These are phyloP conservation scores for Quadroppia sp. DNA, from an alignment of 2,888 invertebrate genomes.

Conservation along the genomic window DNA sequence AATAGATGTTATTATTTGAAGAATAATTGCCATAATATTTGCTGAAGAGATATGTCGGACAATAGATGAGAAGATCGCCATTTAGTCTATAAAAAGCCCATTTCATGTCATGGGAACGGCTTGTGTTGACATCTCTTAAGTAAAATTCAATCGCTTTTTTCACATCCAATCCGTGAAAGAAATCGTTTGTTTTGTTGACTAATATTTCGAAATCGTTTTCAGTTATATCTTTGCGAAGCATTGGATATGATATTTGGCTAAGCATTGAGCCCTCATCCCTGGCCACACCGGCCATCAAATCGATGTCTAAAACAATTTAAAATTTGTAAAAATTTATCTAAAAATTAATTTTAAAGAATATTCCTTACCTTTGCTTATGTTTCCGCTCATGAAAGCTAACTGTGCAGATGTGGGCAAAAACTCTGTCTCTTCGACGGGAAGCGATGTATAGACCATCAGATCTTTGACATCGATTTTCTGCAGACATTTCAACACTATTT, in stretches of 20 bases:
- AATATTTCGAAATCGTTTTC: background rate
- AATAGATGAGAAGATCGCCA: background rate
- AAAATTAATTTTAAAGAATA: background rate
- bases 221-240: background rate
- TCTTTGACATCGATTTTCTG: background rate
- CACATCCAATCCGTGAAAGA: background rate
- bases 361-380: background rate
- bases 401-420: background rate
- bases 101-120: background rate
- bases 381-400: background rate
- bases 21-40: background rate
- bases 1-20: too few relatives aligned
- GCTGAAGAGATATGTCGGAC: slow-evolving; percentile 35
- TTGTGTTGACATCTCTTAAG: background rate
- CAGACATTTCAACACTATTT: background rate
- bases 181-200: background rate
- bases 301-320: background rate
- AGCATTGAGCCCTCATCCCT: background rate
- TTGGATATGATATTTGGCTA: background rate
- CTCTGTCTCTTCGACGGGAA: background rate
- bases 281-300: background rate
- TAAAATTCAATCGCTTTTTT: background rate
- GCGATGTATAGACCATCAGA: background rate
- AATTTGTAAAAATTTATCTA: background rate
- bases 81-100: background rate